These are phyloP conservation scores for Oscheius sp. DNA, from an alignment of 2,888 invertebrate species.

Conservation along the genomic window DNA sequence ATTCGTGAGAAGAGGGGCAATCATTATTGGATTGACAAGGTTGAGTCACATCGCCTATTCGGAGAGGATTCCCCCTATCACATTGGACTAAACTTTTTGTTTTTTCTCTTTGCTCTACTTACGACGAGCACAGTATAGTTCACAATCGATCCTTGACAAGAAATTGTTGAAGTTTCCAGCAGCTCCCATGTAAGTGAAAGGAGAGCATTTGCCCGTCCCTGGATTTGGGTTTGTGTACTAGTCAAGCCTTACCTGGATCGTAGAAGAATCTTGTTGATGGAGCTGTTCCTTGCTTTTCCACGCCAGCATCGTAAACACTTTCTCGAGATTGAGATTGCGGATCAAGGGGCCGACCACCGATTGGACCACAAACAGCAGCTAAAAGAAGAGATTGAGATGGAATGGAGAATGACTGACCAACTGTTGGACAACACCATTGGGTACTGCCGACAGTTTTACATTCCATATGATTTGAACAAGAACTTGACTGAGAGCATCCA, in stretches of 20 bases:
- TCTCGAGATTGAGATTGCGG: constrained; percentile 46
- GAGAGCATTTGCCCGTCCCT: constrained; percentile 51
- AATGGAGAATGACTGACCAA: constrained; percentile 28
- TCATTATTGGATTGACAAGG: constrained; percentile 53
- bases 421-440: constrained; percentile 61
- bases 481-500: constrained; percentile 51
- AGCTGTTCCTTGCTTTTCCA: constrained; percentile 57
- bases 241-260: too few relatives aligned
- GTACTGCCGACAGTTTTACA: constrained; percentile 58
- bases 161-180: constrained; percentile 65
- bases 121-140: constrained; percentile 54
- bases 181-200: constrained; percentile 59
- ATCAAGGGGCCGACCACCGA: constrained; percentile 60
- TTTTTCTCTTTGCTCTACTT: constrained; percentile 4
- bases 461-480: constrained; percentile 53
- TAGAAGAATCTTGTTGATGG: constrained; percentile 57
- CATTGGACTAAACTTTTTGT: constrained; percentile 50
- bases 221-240: too few relatives aligned
- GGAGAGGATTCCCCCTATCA: constrained; percentile 56
- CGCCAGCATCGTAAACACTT: constrained; percentile 53
- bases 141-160: constrained; percentile 58
- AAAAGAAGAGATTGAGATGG: neutral
- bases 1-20: constrained; percentile 62
- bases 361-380: constrained; percentile 54
- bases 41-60: constrained; percentile 59